A percentile compares a stretch with the other conserved stretches of the same genome.
Evolutionary conservation across 2,797 vertebrate species (phyloP).

Genomic region (Eulemur albifrons): DNA sequence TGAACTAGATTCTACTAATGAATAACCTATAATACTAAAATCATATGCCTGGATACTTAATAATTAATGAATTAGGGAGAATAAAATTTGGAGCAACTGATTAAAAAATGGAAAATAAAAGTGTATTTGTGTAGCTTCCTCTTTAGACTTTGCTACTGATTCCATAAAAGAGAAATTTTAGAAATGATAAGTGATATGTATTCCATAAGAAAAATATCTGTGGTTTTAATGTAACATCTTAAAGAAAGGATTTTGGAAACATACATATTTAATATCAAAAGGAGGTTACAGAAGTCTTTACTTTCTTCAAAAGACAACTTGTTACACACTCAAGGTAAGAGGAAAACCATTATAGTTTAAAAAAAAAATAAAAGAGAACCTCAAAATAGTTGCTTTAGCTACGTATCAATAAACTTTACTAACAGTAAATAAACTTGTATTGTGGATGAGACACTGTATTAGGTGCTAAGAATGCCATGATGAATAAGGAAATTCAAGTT

Average conservation of each 20-base stretch:
- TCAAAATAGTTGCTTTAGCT: not conserved
- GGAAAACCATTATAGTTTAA: not conserved
- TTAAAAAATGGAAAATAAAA: not conserved
- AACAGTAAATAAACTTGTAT: not conserved
- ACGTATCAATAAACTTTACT: not conserved
- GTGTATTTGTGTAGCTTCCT: not conserved
- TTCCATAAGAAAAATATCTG: not conserved
- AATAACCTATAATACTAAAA: not conserved
- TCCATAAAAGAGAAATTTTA: constrained; percentile 11
- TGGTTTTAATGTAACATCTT: not conserved
- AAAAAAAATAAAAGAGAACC: not conserved
- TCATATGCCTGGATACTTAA: not conserved
- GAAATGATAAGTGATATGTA: not conserved
- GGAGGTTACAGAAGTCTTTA: not conserved
- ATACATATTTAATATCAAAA: not conserved
- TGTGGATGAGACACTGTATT: not conserved
- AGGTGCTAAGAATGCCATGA: not conserved
- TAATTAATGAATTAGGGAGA: constrained; percentile 11
- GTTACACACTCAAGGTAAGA: not conserved
- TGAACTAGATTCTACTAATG: not conserved
- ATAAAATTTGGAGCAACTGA: not conserved
- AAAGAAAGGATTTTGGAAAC: not conserved
- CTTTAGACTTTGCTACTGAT: not conserved
- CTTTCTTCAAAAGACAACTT: constrained; percentile 25
- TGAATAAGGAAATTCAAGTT: not conserved